phyloP scores from a whole-genome alignment of 2,113 vertebrate species.

The Etia nguti region DNA sequence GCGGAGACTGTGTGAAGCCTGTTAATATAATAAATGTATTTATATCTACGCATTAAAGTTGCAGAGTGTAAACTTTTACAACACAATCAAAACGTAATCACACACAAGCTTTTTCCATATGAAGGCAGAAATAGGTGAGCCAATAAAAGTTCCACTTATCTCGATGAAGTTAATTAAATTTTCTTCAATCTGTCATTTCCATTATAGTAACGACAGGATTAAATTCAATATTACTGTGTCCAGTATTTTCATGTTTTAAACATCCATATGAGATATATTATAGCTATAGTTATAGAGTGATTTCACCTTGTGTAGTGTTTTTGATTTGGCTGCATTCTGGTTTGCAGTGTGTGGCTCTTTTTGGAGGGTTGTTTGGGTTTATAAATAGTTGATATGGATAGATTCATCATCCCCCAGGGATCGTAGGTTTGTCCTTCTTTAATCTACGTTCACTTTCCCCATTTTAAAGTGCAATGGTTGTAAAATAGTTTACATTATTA shows the following conservation, averaged over 20 bases:
- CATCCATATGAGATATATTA: background rate
- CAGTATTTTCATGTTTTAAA: background rate
- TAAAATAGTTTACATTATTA: background rate
- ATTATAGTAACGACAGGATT: background rate
- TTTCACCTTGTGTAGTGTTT: background rate
- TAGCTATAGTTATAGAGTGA: fast-evolving
- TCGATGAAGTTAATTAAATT: background rate
- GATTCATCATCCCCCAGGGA: background rate
- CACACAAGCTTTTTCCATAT: background rate
- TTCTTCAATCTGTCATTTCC: background rate
- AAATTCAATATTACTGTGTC: background rate
- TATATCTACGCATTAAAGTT: background rate
- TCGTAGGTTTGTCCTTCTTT: background rate
- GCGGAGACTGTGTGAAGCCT: background rate
- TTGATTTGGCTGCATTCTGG: fast-evolving
- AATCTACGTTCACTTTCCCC: fast-evolving
- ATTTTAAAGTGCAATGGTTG: background rate
- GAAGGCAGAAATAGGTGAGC: background rate
- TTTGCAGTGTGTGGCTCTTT: background rate
- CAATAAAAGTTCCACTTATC: background rate
- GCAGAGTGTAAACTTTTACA: background rate
- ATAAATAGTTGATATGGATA: background rate
- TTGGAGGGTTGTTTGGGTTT: background rate
- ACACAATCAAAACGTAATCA: background rate
- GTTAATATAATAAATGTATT: background rate